These are phyloP conservation scores for Torymus tubicola DNA, from an alignment of 2,888 invertebrate genomes.

Conservation along the genomic window DNA sequence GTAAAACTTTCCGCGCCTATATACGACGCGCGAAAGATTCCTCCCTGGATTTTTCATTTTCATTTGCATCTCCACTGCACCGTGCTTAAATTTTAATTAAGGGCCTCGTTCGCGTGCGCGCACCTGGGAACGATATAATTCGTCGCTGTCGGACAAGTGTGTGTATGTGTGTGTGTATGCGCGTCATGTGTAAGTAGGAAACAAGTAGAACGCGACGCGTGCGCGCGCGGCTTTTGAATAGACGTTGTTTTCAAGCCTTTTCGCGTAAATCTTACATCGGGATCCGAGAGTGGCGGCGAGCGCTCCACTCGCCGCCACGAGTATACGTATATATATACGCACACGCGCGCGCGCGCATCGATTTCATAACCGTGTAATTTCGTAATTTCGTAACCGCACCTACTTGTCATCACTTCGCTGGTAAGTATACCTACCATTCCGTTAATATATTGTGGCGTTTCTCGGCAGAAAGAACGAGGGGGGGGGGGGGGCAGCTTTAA, in stretches of 20 bases:
- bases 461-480: neutral
- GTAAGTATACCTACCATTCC: constrained; percentile 53
- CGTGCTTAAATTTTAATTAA: constrained; percentile 47
- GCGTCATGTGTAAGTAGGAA: neutral
- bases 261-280: constrained; percentile 54
- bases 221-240: constrained; percentile 27
- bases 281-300: neutral
- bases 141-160: constrained; percentile 4
- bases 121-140: constrained; percentile 24
- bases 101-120: neutral
- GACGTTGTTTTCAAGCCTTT: constrained; percentile 45
- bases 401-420: constrained; percentile 54
- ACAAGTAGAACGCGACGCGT: constrained; percentile 33
- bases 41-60: neutral
- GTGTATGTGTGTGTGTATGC: neutral
- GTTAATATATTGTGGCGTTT: constrained; percentile 53
- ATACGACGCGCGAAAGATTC: neutral
- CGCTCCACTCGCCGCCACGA: neutral
- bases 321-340: neutral
- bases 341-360: constrained; percentile 45
- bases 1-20: constrained; percentile 28
- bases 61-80: neutral
- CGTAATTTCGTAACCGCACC: constrained; percentile 57
- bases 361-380: constrained; percentile 58
- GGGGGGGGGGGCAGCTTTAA: constrained; percentile 1